Conservation (phyloP, 2,888 invertebrate genomes). For the Nebria brevicollis region DNA sequence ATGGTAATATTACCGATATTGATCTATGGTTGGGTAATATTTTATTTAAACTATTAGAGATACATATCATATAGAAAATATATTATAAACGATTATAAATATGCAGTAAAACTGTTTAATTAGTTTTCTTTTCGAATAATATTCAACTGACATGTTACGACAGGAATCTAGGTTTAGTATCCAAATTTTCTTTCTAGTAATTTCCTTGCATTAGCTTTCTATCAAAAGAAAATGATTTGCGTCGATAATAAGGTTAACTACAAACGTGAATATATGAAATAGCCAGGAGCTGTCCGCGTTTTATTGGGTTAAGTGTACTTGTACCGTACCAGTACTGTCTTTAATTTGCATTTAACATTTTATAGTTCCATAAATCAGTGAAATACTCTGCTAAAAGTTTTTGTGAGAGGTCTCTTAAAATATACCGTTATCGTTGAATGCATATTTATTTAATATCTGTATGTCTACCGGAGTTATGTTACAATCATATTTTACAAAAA, state of each 20-base stretch:
- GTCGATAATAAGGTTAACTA: not conserved
- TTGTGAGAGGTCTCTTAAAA: not conserved
- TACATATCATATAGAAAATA: too few species aligned
- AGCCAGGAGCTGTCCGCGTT: not conserved
- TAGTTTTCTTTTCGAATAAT: not conserved
- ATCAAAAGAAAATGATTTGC: not conserved
- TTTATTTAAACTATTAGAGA: too few species aligned
- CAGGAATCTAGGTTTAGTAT: not conserved
- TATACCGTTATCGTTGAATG: not conserved
- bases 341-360: not conserved
- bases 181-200: not conserved
- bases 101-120: not conserved
- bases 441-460: too few species aligned
- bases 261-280: not conserved
- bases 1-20: too few species aligned
- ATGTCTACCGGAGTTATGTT: too few species aligned
- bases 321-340: constrained; percentile 1
- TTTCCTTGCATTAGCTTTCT: not conserved
- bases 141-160: not conserved
- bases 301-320: not conserved
- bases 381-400: not conserved
- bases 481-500: too few species aligned
- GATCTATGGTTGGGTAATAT: too few species aligned
- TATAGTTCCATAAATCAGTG: not conserved
- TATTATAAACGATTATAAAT: not conserved